These are phyloP conservation scores for Cassiopea andromeda DNA, from an alignment of 30 jellyfish, hydroid and myxozoan species.

Conservation along the genomic window DNA sequence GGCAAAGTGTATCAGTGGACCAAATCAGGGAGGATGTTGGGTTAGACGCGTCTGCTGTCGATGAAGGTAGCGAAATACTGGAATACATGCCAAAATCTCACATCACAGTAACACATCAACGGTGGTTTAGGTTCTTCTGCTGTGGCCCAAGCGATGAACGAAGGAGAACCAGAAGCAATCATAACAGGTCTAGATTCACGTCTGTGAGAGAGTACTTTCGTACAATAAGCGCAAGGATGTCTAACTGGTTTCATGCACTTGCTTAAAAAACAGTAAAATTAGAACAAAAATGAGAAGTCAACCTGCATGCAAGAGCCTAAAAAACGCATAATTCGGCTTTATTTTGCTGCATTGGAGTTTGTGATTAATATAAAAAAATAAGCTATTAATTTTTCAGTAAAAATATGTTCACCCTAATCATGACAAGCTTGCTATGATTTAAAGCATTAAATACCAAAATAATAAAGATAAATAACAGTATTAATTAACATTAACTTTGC, in stretches of 20 bases:
- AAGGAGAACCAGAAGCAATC: neutral
- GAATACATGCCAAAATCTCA: conserved; percentile 31
- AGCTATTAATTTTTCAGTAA: too few species aligned
- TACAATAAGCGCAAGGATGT: neutral
- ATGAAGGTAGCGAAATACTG: conserved; percentile 3
- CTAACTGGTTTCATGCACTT: neutral
- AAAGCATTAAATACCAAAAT: too few species aligned
- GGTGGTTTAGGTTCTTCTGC: conserved; percentile 13
- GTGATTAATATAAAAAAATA: too few species aligned
- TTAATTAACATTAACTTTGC: too few species aligned
- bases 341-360: too few species aligned
- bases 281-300: too few species aligned
- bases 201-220: neutral
- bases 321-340: too few species aligned
- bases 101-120: neutral
- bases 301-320: too few species aligned
- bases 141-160: conserved; percentile 4
- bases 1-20: neutral
- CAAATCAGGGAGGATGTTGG: neutral
- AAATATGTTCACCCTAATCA: too few species aligned
- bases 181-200: neutral
- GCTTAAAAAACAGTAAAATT: too few species aligned
- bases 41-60: neutral
- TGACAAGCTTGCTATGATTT: too few species aligned
- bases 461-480: too few species aligned